Conservation (phyloP, 1,140 invertebrate species). For the Zaprionus nigranus region DNA sequence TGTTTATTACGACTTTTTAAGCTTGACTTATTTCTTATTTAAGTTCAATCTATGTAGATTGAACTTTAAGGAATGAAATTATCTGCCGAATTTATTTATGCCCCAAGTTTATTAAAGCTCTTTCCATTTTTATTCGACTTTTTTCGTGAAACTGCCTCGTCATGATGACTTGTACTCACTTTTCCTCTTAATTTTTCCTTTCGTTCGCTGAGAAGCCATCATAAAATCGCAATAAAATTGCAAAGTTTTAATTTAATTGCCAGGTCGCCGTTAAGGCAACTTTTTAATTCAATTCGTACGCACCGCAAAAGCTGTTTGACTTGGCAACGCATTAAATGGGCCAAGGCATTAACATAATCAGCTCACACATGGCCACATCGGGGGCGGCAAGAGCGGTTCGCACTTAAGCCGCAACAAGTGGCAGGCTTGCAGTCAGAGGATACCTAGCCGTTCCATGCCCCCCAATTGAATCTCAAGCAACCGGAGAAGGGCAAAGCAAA, state of each 20-base stretch:
- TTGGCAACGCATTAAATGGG: constrained; percentile 68
- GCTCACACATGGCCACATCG: constrained; percentile 49
- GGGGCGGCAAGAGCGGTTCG: neutral
- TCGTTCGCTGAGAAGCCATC: constrained; percentile 31
- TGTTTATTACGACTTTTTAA: constrained; percentile 3
- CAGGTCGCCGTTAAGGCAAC: constrained; percentile 47
- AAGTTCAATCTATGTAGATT: too few species aligned
- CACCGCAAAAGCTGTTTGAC: constrained; percentile 64
- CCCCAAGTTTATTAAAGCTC: neutral
- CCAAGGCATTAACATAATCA: constrained; percentile 76
- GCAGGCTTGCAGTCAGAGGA: neutral
- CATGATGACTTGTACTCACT: neutral
- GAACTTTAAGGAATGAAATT: neutral
- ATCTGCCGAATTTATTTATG: neutral
- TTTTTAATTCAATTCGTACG: constrained; percentile 69
- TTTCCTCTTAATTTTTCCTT: constrained; percentile 18
- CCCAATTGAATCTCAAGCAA: constrained; percentile 55
- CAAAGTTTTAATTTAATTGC: constrained; percentile 79
- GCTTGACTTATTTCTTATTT: neutral
- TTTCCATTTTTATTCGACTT: neutral
- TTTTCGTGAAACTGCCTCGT: neutral
- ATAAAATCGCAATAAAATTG: constrained; percentile 75
- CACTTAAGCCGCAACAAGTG: constrained; percentile 59
- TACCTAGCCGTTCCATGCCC: constrained; percentile 14
- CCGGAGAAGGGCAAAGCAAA: constrained; percentile 42